Conservation (phyloP, 92 coral and sea anemone genomes). For the Metridium senile region DNA sequence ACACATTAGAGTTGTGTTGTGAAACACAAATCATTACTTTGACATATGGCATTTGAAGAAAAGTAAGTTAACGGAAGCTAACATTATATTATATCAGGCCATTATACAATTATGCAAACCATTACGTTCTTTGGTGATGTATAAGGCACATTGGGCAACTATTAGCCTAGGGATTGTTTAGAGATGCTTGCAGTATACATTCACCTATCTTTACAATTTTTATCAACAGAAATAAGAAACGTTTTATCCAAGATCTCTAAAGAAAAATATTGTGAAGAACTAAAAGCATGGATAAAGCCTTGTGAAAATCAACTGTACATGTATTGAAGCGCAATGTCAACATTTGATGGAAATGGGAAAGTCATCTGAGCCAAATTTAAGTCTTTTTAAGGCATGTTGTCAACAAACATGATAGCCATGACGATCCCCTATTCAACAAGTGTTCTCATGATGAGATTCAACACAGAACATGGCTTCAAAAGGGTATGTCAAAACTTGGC, state of each 20-base stretch:
- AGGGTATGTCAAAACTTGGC: conserved; percentile 33
- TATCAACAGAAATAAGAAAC: conserved; percentile 36
- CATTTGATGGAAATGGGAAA: conserved; percentile 38
- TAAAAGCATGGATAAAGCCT: conserved; percentile 50
- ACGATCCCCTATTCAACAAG: conserved; percentile 44
- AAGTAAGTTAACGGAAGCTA: too few relatives aligned
- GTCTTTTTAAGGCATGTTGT: conserved; percentile 41
- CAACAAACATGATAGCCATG: conserved; percentile 26
- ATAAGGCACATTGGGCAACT: too few relatives aligned
- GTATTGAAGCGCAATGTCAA: conserved; percentile 54
- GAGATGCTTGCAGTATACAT: too few relatives aligned
- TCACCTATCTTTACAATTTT: too few relatives aligned
- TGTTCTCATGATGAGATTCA: conserved; percentile 50
- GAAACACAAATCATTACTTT: too few relatives aligned
- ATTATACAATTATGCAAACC: too few relatives aligned
- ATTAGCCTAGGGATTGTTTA: too few relatives aligned
- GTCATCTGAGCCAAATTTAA: conserved; percentile 49
- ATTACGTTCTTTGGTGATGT: too few relatives aligned
- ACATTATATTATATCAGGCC: too few relatives aligned
- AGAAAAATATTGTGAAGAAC: conserved; percentile 44
- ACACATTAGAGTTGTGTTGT: too few relatives aligned
- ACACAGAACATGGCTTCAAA: conserved; percentile 39
- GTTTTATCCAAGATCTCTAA: conserved; percentile 38
- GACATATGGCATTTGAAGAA: too few relatives aligned
- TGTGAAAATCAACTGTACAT: conserved; percentile 48